These are phyloP conservation scores for Leucoraja erinaceus DNA, from an alignment of 2,113 vertebrate genomes.

Conservation along the genomic window DNA sequence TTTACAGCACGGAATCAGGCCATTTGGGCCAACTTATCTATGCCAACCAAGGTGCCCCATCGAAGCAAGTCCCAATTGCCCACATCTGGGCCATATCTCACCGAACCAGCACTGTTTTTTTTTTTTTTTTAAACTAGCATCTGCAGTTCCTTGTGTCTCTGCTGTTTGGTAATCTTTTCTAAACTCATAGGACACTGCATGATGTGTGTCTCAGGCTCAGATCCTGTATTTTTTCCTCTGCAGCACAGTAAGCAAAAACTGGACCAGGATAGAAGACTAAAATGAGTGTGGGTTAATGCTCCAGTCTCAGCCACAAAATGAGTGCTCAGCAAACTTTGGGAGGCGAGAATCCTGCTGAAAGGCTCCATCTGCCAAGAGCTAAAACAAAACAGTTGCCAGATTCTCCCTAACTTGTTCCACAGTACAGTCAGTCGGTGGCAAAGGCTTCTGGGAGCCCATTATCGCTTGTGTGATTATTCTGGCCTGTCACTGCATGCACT, in stretches of 20 bases:
- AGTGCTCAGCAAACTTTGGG: neutral
- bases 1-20: too few species aligned
- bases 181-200: neutral
- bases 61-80: too few species aligned
- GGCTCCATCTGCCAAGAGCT: neutral
- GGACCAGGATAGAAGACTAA: neutral
- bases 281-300: neutral
- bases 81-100: too few species aligned
- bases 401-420: neutral
- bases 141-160: too few species aligned
- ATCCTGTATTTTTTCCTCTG: neutral
- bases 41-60: too few species aligned
- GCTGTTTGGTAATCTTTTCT: neutral
- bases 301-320: neutral
- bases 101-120: too few species aligned
- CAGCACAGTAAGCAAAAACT: neutral
- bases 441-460: neutral
- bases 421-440: neutral
- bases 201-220: neutral
- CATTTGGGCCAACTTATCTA: too few species aligned
- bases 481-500: neutral
- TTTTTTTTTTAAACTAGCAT: too few species aligned
- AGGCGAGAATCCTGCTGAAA: neutral
- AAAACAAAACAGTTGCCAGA: neutral
- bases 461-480: neutral